Evolutionary conservation across 1,140 invertebrate genomes (phyloP).

Genomic region (Drosophila erecta): DNA sequence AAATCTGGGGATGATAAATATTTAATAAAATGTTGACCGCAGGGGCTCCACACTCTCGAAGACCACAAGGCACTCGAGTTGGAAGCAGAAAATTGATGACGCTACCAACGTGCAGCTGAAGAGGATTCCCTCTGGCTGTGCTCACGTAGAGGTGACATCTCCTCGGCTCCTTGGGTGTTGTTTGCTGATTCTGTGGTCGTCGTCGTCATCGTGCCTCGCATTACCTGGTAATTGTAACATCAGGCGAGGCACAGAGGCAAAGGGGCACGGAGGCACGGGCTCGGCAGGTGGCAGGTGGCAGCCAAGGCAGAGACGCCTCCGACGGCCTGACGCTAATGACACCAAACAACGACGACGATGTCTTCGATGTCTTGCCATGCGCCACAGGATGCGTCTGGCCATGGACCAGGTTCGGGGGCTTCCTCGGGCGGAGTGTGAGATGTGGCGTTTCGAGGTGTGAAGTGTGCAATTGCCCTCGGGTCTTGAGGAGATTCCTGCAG

Average conservation of each 20-base stretch:
- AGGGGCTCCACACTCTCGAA: conserved; percentile 8
- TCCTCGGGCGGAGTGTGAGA: conserved; percentile 12
- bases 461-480: conserved; percentile 50
- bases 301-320: conserved; percentile 52
- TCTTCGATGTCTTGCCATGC: conserved; percentile 64
- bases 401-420: conserved; percentile 30
- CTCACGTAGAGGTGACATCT: conserved; percentile 34
- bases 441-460: conserved; percentile 25
- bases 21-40: background rate
- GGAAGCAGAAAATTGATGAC: conserved; percentile 14
- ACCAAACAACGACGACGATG: conserved; percentile 37
- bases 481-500: conserved; percentile 58
- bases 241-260: conserved; percentile 40
- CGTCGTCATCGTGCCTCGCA: conserved; percentile 48
- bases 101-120: conserved; percentile 22
- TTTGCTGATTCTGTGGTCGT: conserved; percentile 74
- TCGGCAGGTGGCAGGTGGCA: conserved; percentile 79
- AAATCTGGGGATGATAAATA: too few relatives aligned
- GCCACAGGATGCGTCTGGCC: conserved; percentile 76
- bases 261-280: conserved; percentile 21
- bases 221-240: conserved; percentile 78
- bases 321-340: conserved; percentile 69
- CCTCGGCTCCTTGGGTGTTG: conserved; percentile 18
- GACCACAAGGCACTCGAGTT: conserved; percentile 4
- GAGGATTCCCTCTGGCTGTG: conserved; percentile 1